Evolutionary conservation across 2,888 invertebrate species (phyloP), one percentile per base, ranked within the genome.

Genomic region (Himalopsyche anomala): DNA sequence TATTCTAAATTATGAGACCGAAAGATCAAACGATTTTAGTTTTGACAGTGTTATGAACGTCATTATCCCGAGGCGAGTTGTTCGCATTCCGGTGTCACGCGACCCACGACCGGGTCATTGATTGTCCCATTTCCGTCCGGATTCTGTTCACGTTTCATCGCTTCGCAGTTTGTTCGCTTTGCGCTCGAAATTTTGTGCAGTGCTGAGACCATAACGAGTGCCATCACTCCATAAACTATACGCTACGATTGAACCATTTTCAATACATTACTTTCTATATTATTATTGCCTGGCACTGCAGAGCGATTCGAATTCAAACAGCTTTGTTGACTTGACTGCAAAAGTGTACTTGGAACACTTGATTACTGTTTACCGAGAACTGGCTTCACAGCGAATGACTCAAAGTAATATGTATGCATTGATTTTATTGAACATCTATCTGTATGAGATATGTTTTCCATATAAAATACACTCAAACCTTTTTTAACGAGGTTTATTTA

Each of bases 71-170:
- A 62, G 62, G 19, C 62, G 62, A 19, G 28, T 62, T 62, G 62
- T 62, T 28, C 62, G 19, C 62, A 62, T 62, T 62, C 62, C 62
- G 45, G 45, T 45, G 4, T 45, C 45, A 45, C 11, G 45, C 45
- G 15, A 28, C 62, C 62, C 51, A 19, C 62, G 62, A n/a, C 28
- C 62, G 19, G 28, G 11, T 11, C 62, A 62, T 62, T 11, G 62
- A 62, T 62, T 62, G 62, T 62, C 62, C 62, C 62, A 62, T 28
- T 19, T 62, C 62, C 62, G 62, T n/a, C 9, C 62, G 62, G 28
- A 62, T 62, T 62, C 62, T 62, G 62, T 62, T 62, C 62, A 62
- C 62, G 62, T 62, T 62, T 62, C 62, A 62, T 28, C 62, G 62
- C 62, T 62, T 62, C 62, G 62, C 19, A 62, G 62, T 62, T 62